Base-by-base conservation (phyloP, 23 tunicate genomes). In the Ascidia mentula region DNA sequence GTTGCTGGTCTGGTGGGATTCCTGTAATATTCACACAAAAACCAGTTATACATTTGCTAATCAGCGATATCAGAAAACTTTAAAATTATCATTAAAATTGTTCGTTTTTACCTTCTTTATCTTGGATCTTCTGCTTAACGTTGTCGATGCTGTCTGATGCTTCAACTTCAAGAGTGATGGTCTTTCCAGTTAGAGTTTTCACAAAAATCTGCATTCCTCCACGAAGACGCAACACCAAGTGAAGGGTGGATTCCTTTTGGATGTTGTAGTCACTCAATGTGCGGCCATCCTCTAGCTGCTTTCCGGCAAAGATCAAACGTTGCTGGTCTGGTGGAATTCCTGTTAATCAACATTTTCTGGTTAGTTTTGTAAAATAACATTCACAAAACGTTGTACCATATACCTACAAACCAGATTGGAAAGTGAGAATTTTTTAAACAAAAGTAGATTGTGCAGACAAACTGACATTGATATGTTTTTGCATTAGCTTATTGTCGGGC, bases 271-370 rank as follows among this genome's bases (percentile, higher is more conserved):
- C 98, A 45, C 95, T 89, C 77, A 96, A 60, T 39, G 99, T 96
- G 53, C 99, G 85, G 34, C 99, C 99, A 96, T 96, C 99, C 84
- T 96, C 99, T 37, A 96, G 85, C 74, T 96, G 99, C 53, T 96
- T 96, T 7, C 99, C 99, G 81, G 97, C 99, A 75, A 95, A 95
- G 77, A 95, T 95, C 77, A 95, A 80, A 24, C 99, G 80, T 73
- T 95, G 99, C 40, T 95, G 99, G 45, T 95, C 99, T 38, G 97
- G 97, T 78, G 97, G 97, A 82, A 92, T 92, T 59, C 91, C 91
- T 87, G 24, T 22, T 59, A 69, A 40, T 28, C 6, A 70, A 70
- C n/a, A n/a, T n/a, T n/a, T n/a, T n/a, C n/a, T n/a, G n/a, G n/a
- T n/a, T n/a, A n/a, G n/a, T n/a, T n/a, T n/a, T n/a, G n/a, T n/a